These are phyloP conservation scores for Oegoconia quadripuncta DNA, from an alignment of 2,888 invertebrate species.

Conservation along the genomic window DNA sequence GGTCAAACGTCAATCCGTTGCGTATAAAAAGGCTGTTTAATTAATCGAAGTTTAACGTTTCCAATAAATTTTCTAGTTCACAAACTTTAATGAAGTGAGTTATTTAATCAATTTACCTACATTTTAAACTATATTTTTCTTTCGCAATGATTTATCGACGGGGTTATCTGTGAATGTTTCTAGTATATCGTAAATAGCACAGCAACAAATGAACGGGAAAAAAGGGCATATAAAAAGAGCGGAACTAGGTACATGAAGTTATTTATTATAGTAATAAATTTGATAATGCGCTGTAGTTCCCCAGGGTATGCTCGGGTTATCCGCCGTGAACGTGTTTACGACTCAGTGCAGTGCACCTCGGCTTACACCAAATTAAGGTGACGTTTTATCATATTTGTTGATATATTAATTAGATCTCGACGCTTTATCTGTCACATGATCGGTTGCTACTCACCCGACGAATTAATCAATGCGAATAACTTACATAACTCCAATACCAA, in stretches of 20 bases:
- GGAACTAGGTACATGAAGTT: conserved; percentile 33
- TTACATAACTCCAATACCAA: too few species aligned
- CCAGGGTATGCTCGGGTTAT: conserved; percentile 45
- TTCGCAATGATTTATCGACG: conserved; percentile 8
- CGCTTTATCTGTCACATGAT: conserved; percentile 3
- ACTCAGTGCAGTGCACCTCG: conserved; percentile 9
- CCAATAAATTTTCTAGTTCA: too few species aligned
- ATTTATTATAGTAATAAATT: conserved; percentile 25
- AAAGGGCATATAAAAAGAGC: conserved; percentile 33
- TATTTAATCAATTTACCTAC: neutral
- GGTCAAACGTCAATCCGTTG: too few species aligned
- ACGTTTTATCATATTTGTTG: conserved; percentile 11
- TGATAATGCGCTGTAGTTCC: conserved; percentile 27
- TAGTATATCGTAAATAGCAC: conserved; percentile 11
- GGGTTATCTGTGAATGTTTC: conserved; percentile 3
- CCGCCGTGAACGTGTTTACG: conserved; percentile 25
- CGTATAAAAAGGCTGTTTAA: too few species aligned
- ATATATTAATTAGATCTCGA: conserved; percentile 3
- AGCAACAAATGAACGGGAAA: conserved; percentile 27
- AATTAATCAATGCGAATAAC: too few species aligned
- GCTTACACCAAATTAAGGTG: conserved; percentile 19
- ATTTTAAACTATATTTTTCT: conserved; percentile 14
- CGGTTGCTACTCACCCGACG: too few species aligned
- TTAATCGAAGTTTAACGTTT: too few species aligned
- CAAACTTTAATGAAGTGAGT: neutral